Base-by-base conservation (phyloP, 2,797 vertebrate genomes). In the Sphenopsis melanotis region DNA sequence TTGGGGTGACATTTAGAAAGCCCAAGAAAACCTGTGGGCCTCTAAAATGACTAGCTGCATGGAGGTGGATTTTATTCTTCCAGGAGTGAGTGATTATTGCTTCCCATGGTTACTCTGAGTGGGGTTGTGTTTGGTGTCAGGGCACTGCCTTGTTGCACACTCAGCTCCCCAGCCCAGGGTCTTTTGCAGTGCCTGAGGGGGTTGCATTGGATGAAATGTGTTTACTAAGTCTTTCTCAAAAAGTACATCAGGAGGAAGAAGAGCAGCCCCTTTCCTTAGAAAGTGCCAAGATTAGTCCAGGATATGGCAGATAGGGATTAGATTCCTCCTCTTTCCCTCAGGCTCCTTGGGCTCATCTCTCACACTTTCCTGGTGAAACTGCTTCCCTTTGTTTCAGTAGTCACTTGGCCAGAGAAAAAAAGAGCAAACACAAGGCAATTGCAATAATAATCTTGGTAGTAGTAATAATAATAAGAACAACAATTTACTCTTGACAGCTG, bases 121-220 rank as follows among this genome's bases (percentile, higher is more conserved):
- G 11, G 12, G 6, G 20, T 21, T 74, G 12, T 2, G 1, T 17
- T 56, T 4, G 1, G 15, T 32, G 46, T 39, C 0, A 0, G 27
- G 32, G 12, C 49, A 76, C 10, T 12, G 3, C 26, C 29, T 61
- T n/a, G 14, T 44, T 47, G 32, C 6, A 6, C 3, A 3, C 47
- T 83, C 69, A 29, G 34, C 19, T 86, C n/a, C 37, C 7, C 60
- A 39, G 18, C 47, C 65, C 10, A 1, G 42, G 7, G 24, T 69
- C 16, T 37, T 50, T 69, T 65, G 26, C 6, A 5, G 13, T 70
- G 52, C 39, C 30, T n/a, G 36, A 80, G 39, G 5, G 15, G 13
- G 8, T 18, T 77, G 52, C 34, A 32, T 4, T 53, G 36, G 11
- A 44, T 68, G 11, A 61, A 79, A 79, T 42, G 7, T 6, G 4